Evolutionary conservation across 2,113 vertebrate species (phyloP).

Genomic region (Uria lomvia): DNA sequence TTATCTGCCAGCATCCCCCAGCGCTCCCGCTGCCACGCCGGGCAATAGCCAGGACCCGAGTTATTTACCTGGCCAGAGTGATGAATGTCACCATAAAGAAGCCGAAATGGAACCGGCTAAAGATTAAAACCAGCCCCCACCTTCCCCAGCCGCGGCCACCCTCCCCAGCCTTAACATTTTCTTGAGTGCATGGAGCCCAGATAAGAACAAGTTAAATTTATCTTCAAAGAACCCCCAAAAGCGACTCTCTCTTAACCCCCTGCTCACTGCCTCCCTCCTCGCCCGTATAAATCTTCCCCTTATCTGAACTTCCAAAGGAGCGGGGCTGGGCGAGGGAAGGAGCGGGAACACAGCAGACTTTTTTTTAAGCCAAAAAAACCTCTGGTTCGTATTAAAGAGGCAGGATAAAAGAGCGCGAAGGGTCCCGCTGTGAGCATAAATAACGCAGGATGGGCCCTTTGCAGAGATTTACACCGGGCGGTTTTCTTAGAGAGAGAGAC

Average conservation of each 20-base stretch:
- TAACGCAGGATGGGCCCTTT: conserved; percentile 2
- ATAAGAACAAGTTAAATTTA: conserved; percentile 64
- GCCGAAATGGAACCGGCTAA: background rate
- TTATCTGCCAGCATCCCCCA: background rate
- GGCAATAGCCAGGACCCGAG: fast-evolving
- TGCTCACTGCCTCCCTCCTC: background rate
- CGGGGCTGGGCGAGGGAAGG: background rate
- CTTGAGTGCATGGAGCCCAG: conserved; percentile 27
- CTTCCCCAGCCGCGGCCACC: background rate
- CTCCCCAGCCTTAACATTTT: background rate
- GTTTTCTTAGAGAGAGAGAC: background rate
- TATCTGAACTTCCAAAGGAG: conserved; percentile 53
- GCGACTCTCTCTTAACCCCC: conserved; percentile 28
- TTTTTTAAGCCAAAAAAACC: conserved; percentile 1
- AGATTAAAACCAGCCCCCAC: conserved; percentile 13
- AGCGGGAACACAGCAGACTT: background rate
- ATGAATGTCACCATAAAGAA: background rate
- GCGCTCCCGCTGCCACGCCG: background rate
- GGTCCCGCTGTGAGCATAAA: conserved; percentile 45
- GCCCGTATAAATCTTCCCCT: conserved; percentile 50
- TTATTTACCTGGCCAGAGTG: background rate
- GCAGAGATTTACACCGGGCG: background rate
- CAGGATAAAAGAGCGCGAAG: conserved; percentile 43
- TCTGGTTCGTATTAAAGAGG: conserved; percentile 63
- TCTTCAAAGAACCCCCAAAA: conserved; percentile 67